Conservation (phyloP, 2,797 vertebrate species). For the Tokudaia muenninki region DNA sequence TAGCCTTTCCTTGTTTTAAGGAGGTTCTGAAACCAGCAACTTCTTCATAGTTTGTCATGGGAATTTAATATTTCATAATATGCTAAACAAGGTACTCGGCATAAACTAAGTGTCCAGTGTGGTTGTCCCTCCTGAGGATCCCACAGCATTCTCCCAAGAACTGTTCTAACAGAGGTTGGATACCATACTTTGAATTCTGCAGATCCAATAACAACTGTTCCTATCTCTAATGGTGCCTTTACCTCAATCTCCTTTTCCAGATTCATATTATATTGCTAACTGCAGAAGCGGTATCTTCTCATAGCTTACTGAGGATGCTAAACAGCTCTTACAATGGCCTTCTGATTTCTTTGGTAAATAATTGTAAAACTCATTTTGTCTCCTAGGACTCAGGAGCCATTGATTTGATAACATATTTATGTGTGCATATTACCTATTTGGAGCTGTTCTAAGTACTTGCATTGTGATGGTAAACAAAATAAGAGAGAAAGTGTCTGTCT, state of each 20-base stretch:
- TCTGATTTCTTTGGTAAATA: conserved; percentile 64
- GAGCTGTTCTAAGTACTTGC: conserved; percentile 50
- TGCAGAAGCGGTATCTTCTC: not conserved
- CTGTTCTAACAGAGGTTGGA: not conserved
- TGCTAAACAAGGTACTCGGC: not conserved
- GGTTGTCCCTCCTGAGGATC: not conserved
- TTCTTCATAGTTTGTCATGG: not conserved
- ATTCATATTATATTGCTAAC: not conserved
- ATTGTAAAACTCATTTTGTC: conserved; percentile 52
- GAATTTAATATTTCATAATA: not conserved
- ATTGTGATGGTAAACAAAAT: not conserved
- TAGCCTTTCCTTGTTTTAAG: not conserved
- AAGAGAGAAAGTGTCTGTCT: not conserved
- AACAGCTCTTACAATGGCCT: not conserved
- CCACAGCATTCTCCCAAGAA: not conserved
- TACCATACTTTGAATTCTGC: not conserved
- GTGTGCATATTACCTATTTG: conserved; percentile 4
- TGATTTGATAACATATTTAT: conserved; percentile 22
- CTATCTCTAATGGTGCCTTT: not conserved
- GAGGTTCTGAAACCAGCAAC: not conserved
- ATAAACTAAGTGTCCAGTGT: not conserved
- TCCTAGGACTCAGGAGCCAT: conserved; percentile 16
- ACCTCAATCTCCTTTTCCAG: not conserved
- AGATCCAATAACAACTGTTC: not conserved
- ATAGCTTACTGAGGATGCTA: not conserved